Evolutionary conservation across 2,113 vertebrate species (phyloP).

Genomic region (Pluvialis apricaria): DNA sequence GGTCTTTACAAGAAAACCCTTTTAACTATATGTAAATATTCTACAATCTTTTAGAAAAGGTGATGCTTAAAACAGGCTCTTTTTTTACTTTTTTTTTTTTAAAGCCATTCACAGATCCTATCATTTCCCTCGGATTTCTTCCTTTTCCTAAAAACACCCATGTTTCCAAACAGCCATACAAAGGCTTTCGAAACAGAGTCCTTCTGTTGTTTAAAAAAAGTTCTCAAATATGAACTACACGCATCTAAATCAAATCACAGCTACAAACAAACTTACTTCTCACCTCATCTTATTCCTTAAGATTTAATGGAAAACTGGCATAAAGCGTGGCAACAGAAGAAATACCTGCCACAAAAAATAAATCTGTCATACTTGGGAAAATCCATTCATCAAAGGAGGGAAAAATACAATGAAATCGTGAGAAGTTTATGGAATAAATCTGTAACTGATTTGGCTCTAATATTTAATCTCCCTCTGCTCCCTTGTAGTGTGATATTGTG

Average conservation of each 20-base stretch:
- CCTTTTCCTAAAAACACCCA: slow-evolving; percentile 53
- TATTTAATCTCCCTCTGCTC: slow-evolving; percentile 42
- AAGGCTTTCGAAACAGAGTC: slow-evolving; percentile 1
- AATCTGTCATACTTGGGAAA: slow-evolving; percentile 69
- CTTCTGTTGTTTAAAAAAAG: not conserved
- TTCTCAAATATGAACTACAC: slow-evolving; percentile 10
- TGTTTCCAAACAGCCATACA: slow-evolving; percentile 59
- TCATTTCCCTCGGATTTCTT: slow-evolving; percentile 50
- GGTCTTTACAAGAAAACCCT: slow-evolving; percentile 47
- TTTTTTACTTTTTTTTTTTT: slow-evolving; percentile 34
- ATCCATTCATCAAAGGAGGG: slow-evolving; percentile 62
- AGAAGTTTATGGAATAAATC: slow-evolving; percentile 61
- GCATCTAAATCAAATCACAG: slow-evolving; percentile 52
- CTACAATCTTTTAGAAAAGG: slow-evolving; percentile 60
- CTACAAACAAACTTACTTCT: slow-evolving; percentile 70
- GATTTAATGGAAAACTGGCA: slow-evolving; percentile 70
- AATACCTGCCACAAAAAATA: slow-evolving; percentile 63
- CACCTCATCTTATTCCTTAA: slow-evolving; percentile 65
- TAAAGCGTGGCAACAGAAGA: slow-evolving; percentile 57
- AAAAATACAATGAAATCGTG: slow-evolving; percentile 46
- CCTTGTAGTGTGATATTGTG: not conserved
- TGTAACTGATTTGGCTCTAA: slow-evolving; percentile 62
- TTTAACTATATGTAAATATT: slow-evolving; percentile 62
- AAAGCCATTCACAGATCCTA: slow-evolving; percentile 64
- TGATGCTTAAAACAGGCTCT: slow-evolving; percentile 64